A percentile compares a stretch with the other conserved stretches of the same genome.
Evolutionary conservation across 1,140 invertebrate genomes (phyloP).

Genomic region (Temnothorax nylanderi): DNA sequence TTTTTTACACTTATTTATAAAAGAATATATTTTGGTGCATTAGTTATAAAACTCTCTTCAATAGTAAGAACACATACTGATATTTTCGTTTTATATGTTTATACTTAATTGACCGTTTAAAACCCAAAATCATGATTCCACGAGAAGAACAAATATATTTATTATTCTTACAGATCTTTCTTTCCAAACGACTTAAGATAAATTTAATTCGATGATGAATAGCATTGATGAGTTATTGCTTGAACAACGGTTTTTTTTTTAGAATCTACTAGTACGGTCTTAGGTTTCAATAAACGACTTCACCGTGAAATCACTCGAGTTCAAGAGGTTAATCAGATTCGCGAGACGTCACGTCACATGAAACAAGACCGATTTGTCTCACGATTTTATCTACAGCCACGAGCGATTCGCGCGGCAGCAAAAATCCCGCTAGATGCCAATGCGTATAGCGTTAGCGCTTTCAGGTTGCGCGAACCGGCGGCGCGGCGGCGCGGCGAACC

Average conservation of each 20-base stretch:
- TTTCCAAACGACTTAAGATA: neutral
- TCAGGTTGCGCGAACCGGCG: conserved; percentile 18
- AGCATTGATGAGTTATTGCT: neutral
- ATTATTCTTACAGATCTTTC: neutral
- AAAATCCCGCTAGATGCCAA: conserved; percentile 46
- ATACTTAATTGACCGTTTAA: neutral
- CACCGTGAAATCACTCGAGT: neutral
- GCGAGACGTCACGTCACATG: neutral
- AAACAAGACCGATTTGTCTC: conserved; percentile 16
- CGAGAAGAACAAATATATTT: neutral
- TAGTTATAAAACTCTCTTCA: neutral
- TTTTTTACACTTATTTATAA: neutral
- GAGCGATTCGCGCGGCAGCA: conserved; percentile 25
- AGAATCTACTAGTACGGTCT: neutral
- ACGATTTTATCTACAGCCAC: conserved; percentile 10
- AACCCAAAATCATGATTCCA: neutral
- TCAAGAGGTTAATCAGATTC: conserved; percentile 18
- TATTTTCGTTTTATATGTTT: neutral
- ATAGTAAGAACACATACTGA: neutral
- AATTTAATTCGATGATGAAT: neutral
- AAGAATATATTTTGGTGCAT: neutral
- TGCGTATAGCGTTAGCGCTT: conserved; percentile 49
- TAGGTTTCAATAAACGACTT: neutral
- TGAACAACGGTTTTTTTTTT: neutral
- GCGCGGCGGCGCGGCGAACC: conserved; percentile 28